Evolutionary conservation across 1,140 invertebrate genomes (phyloP).

Genomic region (Leptinotarsa lineolata): DNA sequence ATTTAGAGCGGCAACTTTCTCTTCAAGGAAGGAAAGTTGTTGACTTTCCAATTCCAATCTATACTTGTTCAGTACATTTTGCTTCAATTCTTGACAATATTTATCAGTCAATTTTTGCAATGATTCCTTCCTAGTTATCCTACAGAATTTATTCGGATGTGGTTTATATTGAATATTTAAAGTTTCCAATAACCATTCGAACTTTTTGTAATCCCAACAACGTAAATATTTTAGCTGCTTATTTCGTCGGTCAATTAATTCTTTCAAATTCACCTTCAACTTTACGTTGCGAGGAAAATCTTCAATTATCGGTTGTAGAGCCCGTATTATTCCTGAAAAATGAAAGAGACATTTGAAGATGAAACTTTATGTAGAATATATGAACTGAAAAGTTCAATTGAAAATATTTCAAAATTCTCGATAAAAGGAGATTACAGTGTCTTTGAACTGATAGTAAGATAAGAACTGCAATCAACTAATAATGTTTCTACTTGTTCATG

Average conservation of each 20-base stretch:
- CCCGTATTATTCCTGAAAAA: slow-evolving; percentile 57
- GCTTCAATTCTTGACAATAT: slow-evolving; percentile 68
- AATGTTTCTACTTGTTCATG: no score
- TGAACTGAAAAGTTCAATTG: no score
- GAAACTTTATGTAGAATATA: no score
- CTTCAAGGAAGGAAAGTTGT: slow-evolving; percentile 69
- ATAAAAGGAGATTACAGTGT: no score
- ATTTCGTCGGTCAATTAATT: slow-evolving; percentile 76
- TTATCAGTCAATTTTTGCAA: slow-evolving; percentile 67
- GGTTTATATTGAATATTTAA: slow-evolving; percentile 78
- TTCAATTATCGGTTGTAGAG: slow-evolving; percentile 60
- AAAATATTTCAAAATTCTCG: no score
- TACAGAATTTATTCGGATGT: slow-evolving; percentile 64
- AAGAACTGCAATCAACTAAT: no score
- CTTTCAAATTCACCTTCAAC: slow-evolving; percentile 65
- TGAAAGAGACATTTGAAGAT: no score
- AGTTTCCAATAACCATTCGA: slow-evolving; percentile 84
- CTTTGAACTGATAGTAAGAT: no score
- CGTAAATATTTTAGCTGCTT: slow-evolving; percentile 72
- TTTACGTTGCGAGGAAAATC: slow-evolving; percentile 59
- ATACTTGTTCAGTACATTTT: slow-evolving; percentile 68
- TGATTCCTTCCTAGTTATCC: slow-evolving; percentile 69
- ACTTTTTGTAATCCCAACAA: slow-evolving; percentile 77
- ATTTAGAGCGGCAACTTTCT: slow-evolving; percentile 65
- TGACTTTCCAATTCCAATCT: slow-evolving; percentile 63